Evolutionary conservation across 2,797 vertebrate species (phyloP).

Genomic region (Myotis myotis): DNA sequence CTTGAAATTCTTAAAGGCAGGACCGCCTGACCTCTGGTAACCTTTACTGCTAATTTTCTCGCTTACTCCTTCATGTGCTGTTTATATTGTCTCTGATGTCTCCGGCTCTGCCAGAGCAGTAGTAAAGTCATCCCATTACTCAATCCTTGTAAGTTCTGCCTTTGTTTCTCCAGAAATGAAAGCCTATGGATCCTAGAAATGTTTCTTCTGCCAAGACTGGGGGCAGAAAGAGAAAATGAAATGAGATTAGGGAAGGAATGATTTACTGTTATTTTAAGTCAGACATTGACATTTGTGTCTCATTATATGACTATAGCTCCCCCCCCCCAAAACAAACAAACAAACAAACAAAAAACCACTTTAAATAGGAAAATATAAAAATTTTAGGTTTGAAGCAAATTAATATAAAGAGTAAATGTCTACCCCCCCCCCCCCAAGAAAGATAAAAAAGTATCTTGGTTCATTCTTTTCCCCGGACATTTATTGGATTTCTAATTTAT

Average conservation of each 20-base stretch:
- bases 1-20: not conserved
- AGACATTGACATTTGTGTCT: not conserved
- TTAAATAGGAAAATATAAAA: not conserved
- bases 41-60: not conserved
- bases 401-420: not conserved
- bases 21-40: not conserved
- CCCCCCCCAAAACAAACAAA: rapidly evolving
- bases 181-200: not conserved
- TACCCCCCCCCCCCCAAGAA: not conserved
- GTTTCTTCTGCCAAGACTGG: not conserved
- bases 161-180: not conserved
- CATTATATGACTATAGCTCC: not conserved
- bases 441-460: not conserved
- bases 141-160: not conserved
- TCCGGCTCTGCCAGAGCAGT: not conserved
- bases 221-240: not conserved
- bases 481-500: not conserved
- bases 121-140: not conserved
- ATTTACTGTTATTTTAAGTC: not conserved
- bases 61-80: not conserved
- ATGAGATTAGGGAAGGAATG: not conserved
- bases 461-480: not conserved
- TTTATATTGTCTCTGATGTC: not conserved
- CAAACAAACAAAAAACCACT: not conserved
- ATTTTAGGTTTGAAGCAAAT: not conserved